Percentiles rank a stretch among this genome's conserved stretches.
Conservation (phyloP, 2,888 invertebrate species). For the Amiota communis region DNA sequence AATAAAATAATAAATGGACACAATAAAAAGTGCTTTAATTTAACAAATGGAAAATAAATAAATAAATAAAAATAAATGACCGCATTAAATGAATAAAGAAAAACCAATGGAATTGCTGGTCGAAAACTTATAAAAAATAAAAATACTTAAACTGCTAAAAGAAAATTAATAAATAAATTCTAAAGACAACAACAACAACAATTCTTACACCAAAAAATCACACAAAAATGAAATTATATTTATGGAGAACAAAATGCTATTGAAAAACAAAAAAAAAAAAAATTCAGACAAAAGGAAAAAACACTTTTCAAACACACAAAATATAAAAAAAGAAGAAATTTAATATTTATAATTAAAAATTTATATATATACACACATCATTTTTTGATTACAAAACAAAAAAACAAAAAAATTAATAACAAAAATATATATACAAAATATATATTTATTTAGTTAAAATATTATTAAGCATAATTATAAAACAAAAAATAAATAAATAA, state of each 20-base stretch:
- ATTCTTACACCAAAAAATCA: slow-evolving; percentile 40
- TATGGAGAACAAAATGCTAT: slow-evolving; percentile 36
- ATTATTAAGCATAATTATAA: slow-evolving; percentile 55
- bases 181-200: slow-evolving; percentile 2
- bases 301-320: slow-evolving; percentile 36
- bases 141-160: slow-evolving; percentile 3
- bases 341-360: slow-evolving; percentile 28
- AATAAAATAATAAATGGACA: slow-evolving; percentile 17
- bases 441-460: slow-evolving; percentile 57
- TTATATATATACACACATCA: slow-evolving; percentile 40
- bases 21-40: slow-evolving; percentile 41
- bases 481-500: slow-evolving; percentile 40
- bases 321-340: slow-evolving; percentile 26
- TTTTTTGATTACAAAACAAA: slow-evolving; percentile 28
- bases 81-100: background rate
- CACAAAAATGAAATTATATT: slow-evolving; percentile 40
- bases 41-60: slow-evolving; percentile 16
- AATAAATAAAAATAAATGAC: too few relatives aligned
- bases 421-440: slow-evolving; percentile 36
- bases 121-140: slow-evolving; percentile 1
- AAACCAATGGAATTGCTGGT: slow-evolving; percentile 17
- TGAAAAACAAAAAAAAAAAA: slow-evolving; percentile 35
- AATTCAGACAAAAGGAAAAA: slow-evolving; percentile 13
- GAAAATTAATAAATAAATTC: background rate
- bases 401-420: slow-evolving; percentile 14